Base-by-base conservation (phyloP, 2,113 vertebrate genomes). In the Peromyscus polionotus region DNA sequence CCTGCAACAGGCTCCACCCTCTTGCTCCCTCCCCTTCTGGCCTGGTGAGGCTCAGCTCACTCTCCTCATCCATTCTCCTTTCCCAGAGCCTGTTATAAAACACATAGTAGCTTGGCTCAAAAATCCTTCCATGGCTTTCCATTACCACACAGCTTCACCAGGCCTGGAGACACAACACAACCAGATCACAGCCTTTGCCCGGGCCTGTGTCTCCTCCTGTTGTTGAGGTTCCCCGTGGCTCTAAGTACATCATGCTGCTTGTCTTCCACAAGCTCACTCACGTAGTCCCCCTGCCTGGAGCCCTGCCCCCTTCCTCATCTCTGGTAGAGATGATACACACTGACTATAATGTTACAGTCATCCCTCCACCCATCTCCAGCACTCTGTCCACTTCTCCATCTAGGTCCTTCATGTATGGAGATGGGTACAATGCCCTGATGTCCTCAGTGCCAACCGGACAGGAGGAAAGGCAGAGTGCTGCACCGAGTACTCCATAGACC, bases 1-100 rank as follows among this genome's bases (percentile, higher is more conserved):
- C n/a, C 57, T 65, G 61, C 28, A 13, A 65, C 19, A 33, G 33
- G 13, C 31, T 24, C 20, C 54, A 72, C 59, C 36, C 3, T 61
- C 54, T 67, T 1, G 13, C 48, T 22, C 63, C 39, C 20, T 11
- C 1, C 22, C 11, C 19, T 14, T 22, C 11, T 1, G 0, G n/a
- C n/a, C 48, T 7, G 19, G 5, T 1, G 48, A 76, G 73, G 48
- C 9, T 59, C 57, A 39, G 36, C 80, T 80, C 48, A 0, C 77
- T n/a, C 6, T 17, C 26, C 36, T 20, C 36, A 57, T 19, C 6
- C 54, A 12, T 1, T 45, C 33, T 45, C 54, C 2, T 36, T 22
- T 65, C 72, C 79, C 14, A 54, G 67, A 20, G 51, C 80, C n/a
- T n/a, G 17, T 45, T 75, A 39, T 36, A 31, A n/a, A 57, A 54